Evolutionary conservation across 1,140 invertebrate genomes (phyloP).

Genomic region (Lysiphlebus fabarum): DNA sequence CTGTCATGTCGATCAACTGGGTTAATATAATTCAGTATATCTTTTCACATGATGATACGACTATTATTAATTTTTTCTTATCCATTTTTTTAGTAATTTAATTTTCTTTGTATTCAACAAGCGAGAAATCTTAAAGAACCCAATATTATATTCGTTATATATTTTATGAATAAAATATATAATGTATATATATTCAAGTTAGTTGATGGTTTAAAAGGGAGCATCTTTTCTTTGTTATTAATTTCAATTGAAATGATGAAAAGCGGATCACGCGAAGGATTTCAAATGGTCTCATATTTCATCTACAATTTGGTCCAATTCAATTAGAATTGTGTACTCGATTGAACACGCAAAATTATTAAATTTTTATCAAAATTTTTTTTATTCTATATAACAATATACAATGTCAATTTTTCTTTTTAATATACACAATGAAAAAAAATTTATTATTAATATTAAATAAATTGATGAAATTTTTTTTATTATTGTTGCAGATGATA

Average conservation of each 20-base stretch:
- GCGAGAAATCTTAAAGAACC: neutral
- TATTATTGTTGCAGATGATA: too few relatives aligned
- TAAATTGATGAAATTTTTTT: too few relatives aligned
- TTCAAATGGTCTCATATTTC: neutral
- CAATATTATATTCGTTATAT: neutral
- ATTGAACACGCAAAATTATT: slow-evolving; percentile 8
- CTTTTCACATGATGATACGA: too few relatives aligned
- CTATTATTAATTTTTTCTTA: too few relatives aligned
- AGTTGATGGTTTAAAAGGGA: neutral
- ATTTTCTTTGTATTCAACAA: neutral
- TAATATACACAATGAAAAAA: too few relatives aligned
- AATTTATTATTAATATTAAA: too few relatives aligned
- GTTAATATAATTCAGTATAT: too few relatives aligned
- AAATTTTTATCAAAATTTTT: neutral
- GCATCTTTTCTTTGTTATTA: too few relatives aligned
- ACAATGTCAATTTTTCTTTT: too few relatives aligned
- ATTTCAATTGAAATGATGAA: slow-evolving; percentile 4
- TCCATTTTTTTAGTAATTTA: too few relatives aligned
- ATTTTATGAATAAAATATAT: neutral
- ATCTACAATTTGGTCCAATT: neutral
- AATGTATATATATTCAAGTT: neutral
- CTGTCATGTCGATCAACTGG: too few relatives aligned
- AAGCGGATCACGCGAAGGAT: slow-evolving; percentile 1
- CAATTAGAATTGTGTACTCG: slow-evolving; percentile 12
- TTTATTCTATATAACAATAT: too few relatives aligned